Conservation (phyloP, 2,888 invertebrate genomes). For the Anorthoa munda region DNA sequence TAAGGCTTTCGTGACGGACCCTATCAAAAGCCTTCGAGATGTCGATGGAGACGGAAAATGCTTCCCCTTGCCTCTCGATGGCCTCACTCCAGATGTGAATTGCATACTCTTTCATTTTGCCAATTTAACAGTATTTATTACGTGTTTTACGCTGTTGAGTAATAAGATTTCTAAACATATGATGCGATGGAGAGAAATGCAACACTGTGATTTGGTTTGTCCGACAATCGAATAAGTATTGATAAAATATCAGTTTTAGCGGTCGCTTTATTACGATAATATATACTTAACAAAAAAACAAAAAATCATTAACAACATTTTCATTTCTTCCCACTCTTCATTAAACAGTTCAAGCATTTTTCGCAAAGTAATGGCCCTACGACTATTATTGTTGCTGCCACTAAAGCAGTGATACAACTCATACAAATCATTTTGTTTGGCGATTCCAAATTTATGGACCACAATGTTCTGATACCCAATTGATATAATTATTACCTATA, state of each 20-base stretch:
- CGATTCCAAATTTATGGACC: neutral
- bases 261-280: no score
- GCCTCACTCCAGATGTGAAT: no score
- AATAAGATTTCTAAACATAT: no score
- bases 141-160: no score
- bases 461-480: neutral
- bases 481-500: neutral
- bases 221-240: neutral
- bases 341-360: neutral
- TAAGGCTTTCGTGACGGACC: no score
- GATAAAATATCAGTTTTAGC: neutral
- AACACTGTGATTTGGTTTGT: neutral
- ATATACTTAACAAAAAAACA: no score
- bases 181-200: neutral
- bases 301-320: neutral
- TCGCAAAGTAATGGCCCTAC: neutral
- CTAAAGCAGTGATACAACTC: neutral
- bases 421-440: conserved; percentile 73
- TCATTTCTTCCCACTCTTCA: neutral
- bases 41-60: no score
- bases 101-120: no score
- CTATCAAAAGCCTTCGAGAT: no score
- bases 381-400: neutral
- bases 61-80: no score
- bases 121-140: no score